Conservation (phyloP, 2,888 invertebrate species). For the Athripsodes cinereus region DNA sequence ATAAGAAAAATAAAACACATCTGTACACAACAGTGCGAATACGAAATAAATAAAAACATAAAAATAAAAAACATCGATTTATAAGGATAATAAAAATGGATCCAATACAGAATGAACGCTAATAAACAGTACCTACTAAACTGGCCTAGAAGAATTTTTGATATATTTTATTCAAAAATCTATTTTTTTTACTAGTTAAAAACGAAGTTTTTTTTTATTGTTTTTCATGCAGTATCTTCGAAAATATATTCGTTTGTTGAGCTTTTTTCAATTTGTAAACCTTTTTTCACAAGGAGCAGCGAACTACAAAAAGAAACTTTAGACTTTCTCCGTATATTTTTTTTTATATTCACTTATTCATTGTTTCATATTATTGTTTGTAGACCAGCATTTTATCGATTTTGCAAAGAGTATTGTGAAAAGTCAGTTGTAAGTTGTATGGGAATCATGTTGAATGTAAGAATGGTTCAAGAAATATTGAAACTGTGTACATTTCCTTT, state of each 20-base stretch:
- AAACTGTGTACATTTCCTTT: too few species aligned
- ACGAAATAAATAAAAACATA: constrained; percentile 1
- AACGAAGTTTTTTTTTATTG: constrained; percentile 1
- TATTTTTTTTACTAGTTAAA: not conserved
- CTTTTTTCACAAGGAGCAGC: constrained; percentile 31
- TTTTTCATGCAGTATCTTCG: not conserved
- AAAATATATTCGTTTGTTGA: not conserved
- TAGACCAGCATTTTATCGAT: constrained; percentile 18
- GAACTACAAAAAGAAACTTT: constrained; percentile 54
- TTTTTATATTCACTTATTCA: not conserved
- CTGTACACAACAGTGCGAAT: constrained; percentile 22
- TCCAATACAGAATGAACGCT: too few species aligned
- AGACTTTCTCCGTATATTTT: constrained; percentile 43
- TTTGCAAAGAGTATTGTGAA: too few species aligned
- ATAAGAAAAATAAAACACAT: constrained; percentile 18
- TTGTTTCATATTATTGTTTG: constrained; percentile 16
- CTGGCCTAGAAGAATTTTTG: too few species aligned
- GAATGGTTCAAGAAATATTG: too few species aligned
- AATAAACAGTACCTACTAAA: constrained; percentile 22
- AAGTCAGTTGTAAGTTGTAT: not conserved
- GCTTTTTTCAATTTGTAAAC: not conserved
- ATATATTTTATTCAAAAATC: constrained; percentile 3
- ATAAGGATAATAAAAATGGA: too few species aligned
- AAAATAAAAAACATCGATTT: constrained; percentile 19
- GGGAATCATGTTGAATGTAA: too few species aligned